Conservation (phyloP, 2,888 invertebrate species). For the Pammene aurita region DNA sequence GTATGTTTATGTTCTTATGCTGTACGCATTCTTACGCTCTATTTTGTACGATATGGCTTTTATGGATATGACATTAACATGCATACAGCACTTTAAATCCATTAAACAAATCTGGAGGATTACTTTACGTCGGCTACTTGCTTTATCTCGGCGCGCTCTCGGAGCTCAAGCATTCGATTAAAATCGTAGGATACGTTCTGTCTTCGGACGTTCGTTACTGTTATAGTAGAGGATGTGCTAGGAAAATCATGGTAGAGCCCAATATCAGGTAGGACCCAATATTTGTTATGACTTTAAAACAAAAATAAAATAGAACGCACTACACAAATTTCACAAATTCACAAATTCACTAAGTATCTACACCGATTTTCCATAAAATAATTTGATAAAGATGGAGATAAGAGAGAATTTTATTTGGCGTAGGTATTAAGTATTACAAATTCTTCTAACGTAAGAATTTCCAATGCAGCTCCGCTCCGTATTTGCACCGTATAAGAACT, state of each 20-base stretch:
- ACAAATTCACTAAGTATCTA: no score
- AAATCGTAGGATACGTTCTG: constrained; percentile 51
- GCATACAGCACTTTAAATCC: constrained; percentile 71
- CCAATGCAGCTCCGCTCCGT: no score
- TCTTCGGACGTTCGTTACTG: not conserved
- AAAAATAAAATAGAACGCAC: no score
- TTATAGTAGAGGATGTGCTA: not conserved
- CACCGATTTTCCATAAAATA: no score
- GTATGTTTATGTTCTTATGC: constrained; percentile 33
- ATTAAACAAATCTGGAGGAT: constrained; percentile 72
- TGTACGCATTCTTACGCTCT: constrained; percentile 34
- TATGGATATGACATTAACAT: constrained; percentile 69
- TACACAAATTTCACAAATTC: no score
- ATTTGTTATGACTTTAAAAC: no score
- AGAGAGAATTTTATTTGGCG: no score
- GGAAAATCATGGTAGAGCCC: not conserved
- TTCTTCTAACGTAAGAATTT: no score
- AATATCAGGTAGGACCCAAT: no score
- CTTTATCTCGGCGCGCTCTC: constrained; percentile 58
- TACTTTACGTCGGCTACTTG: constrained; percentile 58
- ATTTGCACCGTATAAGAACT: no score
- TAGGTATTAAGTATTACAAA: no score
- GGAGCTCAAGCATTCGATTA: constrained; percentile 53
- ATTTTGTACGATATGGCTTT: constrained; percentile 47
- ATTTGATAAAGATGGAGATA: no score